phyloP scores from a whole-genome alignment of 2,888 invertebrate species.

The Cosmia trapezina region DNA sequence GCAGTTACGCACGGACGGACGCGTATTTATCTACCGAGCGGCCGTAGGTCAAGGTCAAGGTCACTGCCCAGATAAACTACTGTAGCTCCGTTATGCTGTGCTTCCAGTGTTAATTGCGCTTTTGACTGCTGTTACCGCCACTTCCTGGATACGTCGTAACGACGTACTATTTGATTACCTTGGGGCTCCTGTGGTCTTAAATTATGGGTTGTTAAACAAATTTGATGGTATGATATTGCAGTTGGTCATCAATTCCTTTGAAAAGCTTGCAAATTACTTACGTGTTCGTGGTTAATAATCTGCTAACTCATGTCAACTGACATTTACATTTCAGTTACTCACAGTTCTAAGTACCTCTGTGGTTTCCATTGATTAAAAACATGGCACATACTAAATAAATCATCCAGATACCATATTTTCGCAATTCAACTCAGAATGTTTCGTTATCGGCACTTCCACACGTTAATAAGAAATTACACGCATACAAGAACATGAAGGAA shows the following conservation, averaged over 20 bases:
- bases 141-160: slow-evolving; percentile 62
- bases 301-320: background rate
- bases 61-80: too few relatives aligned
- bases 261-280: slow-evolving; percentile 51
- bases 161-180: slow-evolving; percentile 68
- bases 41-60: too few relatives aligned
- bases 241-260: slow-evolving; percentile 53
- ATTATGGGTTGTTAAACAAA: slow-evolving; percentile 61
- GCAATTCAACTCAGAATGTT: slow-evolving; percentile 18
- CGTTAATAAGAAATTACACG: slow-evolving; percentile 56
- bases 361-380: background rate
- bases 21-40: too few relatives aligned
- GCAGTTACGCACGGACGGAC: too few relatives aligned
- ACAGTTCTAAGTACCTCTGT: background rate
- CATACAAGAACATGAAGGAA: slow-evolving; percentile 46
- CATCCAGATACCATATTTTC: background rate
- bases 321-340: background rate
- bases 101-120: slow-evolving; percentile 79
- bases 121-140: slow-evolving; percentile 72
- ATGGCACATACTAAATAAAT: background rate
- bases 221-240: slow-evolving; percentile 61
- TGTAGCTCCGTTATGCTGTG: too few relatives aligned
- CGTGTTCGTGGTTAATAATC: slow-evolving; percentile 14
- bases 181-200: slow-evolving; percentile 56
- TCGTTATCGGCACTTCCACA: slow-evolving; percentile 32